Conservation (phyloP, 2,113 vertebrate species). For the Sus scrofa region T2T-Sscrofa CM000830.6:98540001-98540500, state of each 20-base stretch:
- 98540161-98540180: background rate
- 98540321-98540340: constrained; percentile 15
- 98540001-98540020: no score
- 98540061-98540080: background rate
- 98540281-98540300: constrained; percentile 6
- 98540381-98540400: background rate
- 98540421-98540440: background rate
- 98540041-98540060: background rate
- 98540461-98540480: background rate
- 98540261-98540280: background rate
- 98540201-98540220: background rate
- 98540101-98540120: background rate
- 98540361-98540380: background rate
- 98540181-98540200: background rate
- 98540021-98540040: constrained; percentile 10
- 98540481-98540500: background rate
- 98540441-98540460: background rate
- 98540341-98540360: constrained; percentile 25
- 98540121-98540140: background rate
- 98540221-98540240: background rate
- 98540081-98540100: constrained; percentile 37
- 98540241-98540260: background rate
- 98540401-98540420: background rate
- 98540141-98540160: background rate
- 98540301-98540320: background rate